These are phyloP conservation scores for Ptyas mucosa DNA, from an alignment of 2,113 vertebrate genomes.

Conservation along the genomic window DNA sequence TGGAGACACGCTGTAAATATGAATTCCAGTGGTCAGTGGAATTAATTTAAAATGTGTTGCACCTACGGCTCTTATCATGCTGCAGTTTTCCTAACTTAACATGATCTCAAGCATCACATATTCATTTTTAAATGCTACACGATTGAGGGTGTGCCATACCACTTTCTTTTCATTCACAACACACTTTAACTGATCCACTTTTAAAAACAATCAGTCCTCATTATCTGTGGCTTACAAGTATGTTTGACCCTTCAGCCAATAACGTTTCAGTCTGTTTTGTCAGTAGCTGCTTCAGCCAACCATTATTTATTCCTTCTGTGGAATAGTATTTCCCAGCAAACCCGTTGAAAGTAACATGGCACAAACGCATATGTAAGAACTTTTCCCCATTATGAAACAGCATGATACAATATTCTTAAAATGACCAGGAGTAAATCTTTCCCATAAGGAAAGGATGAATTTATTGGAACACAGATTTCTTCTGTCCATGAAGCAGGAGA, in stretches of 20 bases:
- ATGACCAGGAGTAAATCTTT: not conserved
- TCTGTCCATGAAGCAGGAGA: not conserved
- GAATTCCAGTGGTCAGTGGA: not conserved
- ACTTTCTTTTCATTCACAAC: not conserved
- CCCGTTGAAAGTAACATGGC: not conserved
- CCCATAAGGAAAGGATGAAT: not conserved
- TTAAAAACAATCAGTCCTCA: not conserved
- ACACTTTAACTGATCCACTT: not conserved
- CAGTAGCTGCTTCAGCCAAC: not conserved
- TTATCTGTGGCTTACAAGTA: not conserved
- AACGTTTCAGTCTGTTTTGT: not conserved
- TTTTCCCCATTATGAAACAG: not conserved
- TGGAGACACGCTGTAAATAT: not conserved
- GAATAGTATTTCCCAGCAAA: not conserved
- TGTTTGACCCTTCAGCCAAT: not conserved
- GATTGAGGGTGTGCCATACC: not conserved
- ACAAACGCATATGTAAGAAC: not conserved
- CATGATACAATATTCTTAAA: not conserved
- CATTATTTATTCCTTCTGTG: not conserved
- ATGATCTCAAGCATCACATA: not conserved
- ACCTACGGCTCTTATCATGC: not conserved
- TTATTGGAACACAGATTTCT: not conserved
- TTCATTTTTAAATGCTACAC: not conserved
- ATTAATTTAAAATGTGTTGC: not conserved
- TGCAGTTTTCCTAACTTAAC: not conserved